phyloP scores from a whole-genome alignment of 30 jellyfish, hydroid and myxozoan genomes.

The Nemopilema nomurai region DNA sequence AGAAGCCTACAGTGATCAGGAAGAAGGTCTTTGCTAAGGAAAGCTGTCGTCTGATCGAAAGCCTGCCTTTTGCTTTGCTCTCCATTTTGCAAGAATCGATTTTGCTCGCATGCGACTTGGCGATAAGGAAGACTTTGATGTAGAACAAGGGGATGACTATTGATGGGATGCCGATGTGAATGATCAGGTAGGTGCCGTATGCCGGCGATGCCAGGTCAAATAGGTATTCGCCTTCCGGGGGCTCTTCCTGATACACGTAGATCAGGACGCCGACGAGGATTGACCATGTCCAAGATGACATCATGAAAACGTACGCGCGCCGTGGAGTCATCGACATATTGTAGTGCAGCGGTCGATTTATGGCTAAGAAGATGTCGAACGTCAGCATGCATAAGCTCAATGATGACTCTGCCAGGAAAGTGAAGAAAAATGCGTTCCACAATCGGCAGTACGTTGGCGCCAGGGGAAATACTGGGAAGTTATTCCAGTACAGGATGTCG shows the following conservation, averaged over 20 bases:
- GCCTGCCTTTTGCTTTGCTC: background rate
- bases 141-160: constrained; percentile 27
- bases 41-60: constrained; percentile 27
- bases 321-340: constrained; percentile 6
- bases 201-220: constrained; percentile 44
- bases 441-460: constrained; percentile 45
- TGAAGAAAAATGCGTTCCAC: constrained; percentile 71
- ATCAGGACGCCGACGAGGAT: constrained; percentile 28
- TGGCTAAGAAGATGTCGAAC: constrained; percentile 50
- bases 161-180: constrained; percentile 51
- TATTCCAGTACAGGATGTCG: constrained; percentile 56
- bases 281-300: constrained; percentile 49
- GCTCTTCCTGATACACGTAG: constrained; percentile 55
- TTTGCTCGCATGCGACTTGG: constrained; percentile 46
- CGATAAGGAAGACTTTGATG: constrained; percentile 46
- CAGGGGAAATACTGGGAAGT: constrained; percentile 61
- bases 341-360: constrained; percentile 45
- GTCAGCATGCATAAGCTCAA: constrained; percentile 30
- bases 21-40: constrained; percentile 59
- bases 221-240: constrained; percentile 57
- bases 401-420: constrained; percentile 56
- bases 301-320: constrained; percentile 20
- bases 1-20: constrained; percentile 51
- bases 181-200: constrained; percentile 38
- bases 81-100: background rate